Conservation (phyloP, 2,113 vertebrate genomes). For the Colossoma macropomum region DNA sequence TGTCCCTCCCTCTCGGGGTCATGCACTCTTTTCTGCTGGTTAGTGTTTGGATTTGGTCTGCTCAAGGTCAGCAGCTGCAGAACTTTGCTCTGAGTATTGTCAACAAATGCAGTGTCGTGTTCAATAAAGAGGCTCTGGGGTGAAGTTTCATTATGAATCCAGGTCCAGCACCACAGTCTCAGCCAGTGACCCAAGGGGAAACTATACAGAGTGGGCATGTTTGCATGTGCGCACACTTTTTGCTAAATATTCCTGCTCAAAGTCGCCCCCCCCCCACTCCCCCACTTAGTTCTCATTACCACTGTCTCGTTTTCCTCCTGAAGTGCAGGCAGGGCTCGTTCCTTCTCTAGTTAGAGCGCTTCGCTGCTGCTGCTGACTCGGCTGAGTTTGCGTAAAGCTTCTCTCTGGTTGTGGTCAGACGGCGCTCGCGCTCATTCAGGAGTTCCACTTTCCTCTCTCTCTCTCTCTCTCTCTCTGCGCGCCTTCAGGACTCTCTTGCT, state of each 20-base stretch:
- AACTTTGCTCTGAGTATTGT: slow-evolving; percentile 56
- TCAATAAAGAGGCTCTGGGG: slow-evolving; percentile 28
- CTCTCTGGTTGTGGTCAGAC: slow-evolving; percentile 28
- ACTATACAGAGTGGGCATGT: neutral
- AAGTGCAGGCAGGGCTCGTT: neutral
- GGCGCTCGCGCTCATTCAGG: neutral
- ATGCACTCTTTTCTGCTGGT: slow-evolving; percentile 10
- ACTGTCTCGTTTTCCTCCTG: neutral
- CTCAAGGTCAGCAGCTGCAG: slow-evolving; percentile 48
- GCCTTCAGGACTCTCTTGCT: slow-evolving; percentile 19
- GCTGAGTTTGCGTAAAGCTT: neutral
- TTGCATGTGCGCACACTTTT: neutral
- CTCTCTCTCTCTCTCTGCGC: neutral
- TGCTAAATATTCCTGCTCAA: neutral
- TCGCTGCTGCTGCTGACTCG: neutral
- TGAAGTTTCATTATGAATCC: slow-evolving; percentile 30
- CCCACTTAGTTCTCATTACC: neutral
- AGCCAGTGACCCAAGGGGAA: slow-evolving; percentile 3
- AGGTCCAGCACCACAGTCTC: neutral
- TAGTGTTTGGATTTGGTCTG: slow-evolving; percentile 24
- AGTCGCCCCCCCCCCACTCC: neutral
- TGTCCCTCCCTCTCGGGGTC: slow-evolving; percentile 19
- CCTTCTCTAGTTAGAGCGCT: neutral
- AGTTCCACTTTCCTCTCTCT: slow-evolving; percentile 6
- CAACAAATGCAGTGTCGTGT: slow-evolving; percentile 27